Evolutionary conservation across 2,888 invertebrate species (phyloP).

Genomic region (Gibbula magus): DNA sequence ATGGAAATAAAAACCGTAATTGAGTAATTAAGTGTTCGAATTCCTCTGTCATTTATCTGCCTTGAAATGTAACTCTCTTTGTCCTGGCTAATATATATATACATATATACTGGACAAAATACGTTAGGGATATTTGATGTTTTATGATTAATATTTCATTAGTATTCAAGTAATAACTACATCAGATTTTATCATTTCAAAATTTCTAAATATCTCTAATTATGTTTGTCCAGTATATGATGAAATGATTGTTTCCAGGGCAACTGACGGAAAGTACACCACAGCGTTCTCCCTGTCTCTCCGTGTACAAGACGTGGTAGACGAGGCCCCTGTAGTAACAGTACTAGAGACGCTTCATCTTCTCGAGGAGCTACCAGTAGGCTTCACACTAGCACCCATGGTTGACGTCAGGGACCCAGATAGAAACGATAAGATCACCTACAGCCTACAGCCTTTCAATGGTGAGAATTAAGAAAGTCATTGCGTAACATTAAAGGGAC

Average conservation of each 20-base stretch:
- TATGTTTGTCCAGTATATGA: not conserved
- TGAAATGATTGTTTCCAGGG: not conserved
- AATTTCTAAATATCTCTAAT: too few species aligned
- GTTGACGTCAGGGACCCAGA: not conserved
- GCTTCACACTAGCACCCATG: not conserved
- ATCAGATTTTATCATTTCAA: not conserved
- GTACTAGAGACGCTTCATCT: not conserved
- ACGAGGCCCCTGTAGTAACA: not conserved
- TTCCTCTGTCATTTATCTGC: too few species aligned
- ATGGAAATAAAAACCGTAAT: too few species aligned
- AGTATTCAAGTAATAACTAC: too few species aligned
- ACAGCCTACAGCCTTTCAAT: not conserved
- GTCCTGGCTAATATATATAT: too few species aligned
- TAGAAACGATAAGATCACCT: not conserved
- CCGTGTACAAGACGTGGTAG: not conserved
- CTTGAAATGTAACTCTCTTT: too few species aligned
- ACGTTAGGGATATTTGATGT: too few species aligned
- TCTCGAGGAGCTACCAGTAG: not conserved
- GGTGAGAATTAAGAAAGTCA: too few species aligned
- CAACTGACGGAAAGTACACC: not conserved
- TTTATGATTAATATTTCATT: too few species aligned
- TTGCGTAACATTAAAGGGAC: too few species aligned
- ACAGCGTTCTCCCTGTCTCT: not conserved
- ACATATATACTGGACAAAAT: too few species aligned
- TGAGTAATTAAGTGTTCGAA: too few species aligned